Evolutionary conservation across 2,113 vertebrate species (phyloP).

Genomic region (Lycocorax pyrrhopterus): DNA sequence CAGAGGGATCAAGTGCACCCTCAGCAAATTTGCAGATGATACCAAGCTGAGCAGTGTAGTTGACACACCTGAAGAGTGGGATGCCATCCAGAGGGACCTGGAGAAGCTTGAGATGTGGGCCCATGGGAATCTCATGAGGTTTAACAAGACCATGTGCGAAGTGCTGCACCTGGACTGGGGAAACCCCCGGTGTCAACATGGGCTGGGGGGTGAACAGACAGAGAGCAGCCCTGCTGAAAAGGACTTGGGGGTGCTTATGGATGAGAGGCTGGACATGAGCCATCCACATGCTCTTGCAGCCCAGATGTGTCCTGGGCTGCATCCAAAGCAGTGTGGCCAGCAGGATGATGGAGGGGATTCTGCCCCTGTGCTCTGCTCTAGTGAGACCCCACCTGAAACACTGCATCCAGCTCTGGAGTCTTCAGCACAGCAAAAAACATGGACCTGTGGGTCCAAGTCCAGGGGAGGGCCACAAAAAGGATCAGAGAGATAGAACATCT

Average conservation of each 20-base stretch:
- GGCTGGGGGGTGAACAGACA: not conserved
- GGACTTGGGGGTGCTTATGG: not conserved
- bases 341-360: not conserved
- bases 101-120: not conserved
- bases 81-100: not conserved
- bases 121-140: not conserved
- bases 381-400: not conserved
- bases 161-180: not conserved
- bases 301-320: not conserved
- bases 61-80: not conserved
- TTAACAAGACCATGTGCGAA: not conserved
- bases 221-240: not conserved
- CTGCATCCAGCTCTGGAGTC: not conserved
- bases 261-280: not conserved
- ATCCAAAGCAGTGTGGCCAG: not conserved
- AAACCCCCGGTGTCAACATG: not conserved
- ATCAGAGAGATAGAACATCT: not conserved
- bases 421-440: not conserved
- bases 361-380: rapidly evolving
- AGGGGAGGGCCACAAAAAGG: not conserved
- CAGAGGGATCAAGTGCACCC: not conserved
- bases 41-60: not conserved
- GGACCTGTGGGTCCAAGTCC: not conserved
- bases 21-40: not conserved
- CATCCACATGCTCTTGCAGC: not conserved